A percentile compares a stretch with the other conserved stretches of the same genome.
These are phyloP conservation scores for Dasyornis broadbenti DNA, from an alignment of 2,113 vertebrate species.

Conservation along the genomic window DNA sequence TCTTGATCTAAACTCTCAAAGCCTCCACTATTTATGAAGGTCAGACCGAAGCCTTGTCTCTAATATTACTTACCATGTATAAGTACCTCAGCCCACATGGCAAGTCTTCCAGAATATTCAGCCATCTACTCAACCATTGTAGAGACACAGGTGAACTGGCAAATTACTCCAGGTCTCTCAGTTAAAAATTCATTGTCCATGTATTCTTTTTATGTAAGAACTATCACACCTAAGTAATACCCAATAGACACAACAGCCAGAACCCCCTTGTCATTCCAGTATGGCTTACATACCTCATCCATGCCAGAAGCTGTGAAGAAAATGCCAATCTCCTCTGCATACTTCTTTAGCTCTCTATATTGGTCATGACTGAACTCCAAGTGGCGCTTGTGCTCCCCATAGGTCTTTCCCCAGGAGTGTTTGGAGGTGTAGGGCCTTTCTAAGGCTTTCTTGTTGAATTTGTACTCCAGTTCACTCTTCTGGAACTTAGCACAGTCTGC, in stretches of 20 bases:
- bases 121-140: neutral
- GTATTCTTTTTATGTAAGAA: neutral
- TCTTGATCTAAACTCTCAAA: neutral
- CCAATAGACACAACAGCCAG: neutral
- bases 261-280: neutral
- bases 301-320: constrained; percentile 97
- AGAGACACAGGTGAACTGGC: neutral
- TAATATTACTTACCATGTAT: neutral
- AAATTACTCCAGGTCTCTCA: neutral
- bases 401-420: constrained; percentile 92
- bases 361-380: constrained; percentile 93
- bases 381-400: constrained; percentile 91
- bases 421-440: constrained; percentile 83
- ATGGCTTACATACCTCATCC: constrained; percentile 85
- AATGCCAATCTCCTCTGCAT: constrained; percentile 86
- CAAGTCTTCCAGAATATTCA: neutral
- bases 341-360: constrained; percentile 87
- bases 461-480: constrained; percentile 92
- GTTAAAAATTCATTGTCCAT: neutral
- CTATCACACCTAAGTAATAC: neutral
- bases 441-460: constrained; percentile 89
- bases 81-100: neutral
- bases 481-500: constrained; percentile 98
- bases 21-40: neutral
- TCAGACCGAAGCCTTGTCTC: neutral